phyloP scores from a whole-genome alignment of 1,140 invertebrate species.

The Ditylenchus dipsaci region DNA sequence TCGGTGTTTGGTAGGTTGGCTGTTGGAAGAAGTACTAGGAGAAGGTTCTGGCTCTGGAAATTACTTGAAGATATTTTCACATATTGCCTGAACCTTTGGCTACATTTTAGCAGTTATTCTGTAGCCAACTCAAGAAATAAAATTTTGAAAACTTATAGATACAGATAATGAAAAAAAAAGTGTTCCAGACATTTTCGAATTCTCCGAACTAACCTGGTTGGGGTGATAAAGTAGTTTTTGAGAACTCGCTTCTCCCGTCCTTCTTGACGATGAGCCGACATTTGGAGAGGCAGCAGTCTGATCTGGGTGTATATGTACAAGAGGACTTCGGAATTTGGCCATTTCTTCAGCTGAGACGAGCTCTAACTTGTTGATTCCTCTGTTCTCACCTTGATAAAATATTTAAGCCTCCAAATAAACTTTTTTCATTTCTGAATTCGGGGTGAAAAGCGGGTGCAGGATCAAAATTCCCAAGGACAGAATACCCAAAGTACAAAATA shows the following conservation, averaged over 20 bases:
- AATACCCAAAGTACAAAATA: no score
- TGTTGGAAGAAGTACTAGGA: not conserved
- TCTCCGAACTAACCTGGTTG: not conserved
- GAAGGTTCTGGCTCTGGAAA: not conserved
- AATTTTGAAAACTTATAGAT: not conserved
- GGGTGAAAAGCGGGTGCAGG: no score
- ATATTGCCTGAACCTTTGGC: not conserved
- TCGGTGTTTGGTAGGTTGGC: not conserved
- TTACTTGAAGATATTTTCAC: not conserved
- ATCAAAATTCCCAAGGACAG: no score
- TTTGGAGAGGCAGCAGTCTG: not conserved
- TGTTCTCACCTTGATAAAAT: conserved; percentile 1
- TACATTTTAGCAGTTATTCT: not conserved
- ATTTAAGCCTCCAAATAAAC: not conserved
- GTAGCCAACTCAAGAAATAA: not conserved
- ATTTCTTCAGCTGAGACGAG: conserved; percentile 21
- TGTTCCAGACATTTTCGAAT: not conserved
- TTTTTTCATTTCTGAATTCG: no score
- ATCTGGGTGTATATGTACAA: conserved; percentile 13
- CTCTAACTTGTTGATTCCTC: conserved; percentile 13
- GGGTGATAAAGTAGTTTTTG: no score
- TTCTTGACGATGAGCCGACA: not conserved
- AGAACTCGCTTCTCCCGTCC: no score
- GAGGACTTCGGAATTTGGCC: conserved; percentile 11
- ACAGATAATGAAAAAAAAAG: not conserved